These are phyloP conservation scores for Lynx canadensis DNA, from an alignment of 2,113 vertebrate genomes.

Conservation along the genomic window DNA sequence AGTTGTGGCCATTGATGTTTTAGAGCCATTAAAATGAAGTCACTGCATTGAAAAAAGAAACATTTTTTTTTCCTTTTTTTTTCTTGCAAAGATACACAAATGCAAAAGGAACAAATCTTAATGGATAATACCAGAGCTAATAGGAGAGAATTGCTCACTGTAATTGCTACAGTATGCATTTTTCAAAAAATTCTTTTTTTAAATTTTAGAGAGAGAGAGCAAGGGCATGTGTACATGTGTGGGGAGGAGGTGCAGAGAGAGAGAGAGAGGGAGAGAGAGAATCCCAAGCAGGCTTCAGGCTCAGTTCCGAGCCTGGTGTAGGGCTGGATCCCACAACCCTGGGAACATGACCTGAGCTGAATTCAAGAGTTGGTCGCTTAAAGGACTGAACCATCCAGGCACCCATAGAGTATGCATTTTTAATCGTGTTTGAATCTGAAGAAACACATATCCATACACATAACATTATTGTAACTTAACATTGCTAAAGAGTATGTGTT, in stretches of 20 bases:
- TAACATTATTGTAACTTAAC: not conserved
- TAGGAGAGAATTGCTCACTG: not conserved
- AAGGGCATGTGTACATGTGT: too few species aligned
- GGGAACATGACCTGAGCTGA: too few species aligned
- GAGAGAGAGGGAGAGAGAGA: too few species aligned
- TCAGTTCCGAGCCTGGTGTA: too few species aligned
- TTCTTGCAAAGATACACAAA: not conserved
- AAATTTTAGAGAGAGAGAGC: too few species aligned
- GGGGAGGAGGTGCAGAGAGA: too few species aligned
- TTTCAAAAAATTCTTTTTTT: not conserved
- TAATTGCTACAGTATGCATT: not conserved
- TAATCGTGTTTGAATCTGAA: not conserved
- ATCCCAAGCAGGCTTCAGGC: too few species aligned
- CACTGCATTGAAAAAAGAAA: not conserved
- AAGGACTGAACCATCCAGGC: too few species aligned
- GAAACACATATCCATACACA: not conserved
- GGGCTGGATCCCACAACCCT: too few species aligned
- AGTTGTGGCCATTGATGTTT: not conserved
- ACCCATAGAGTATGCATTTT: not conserved
- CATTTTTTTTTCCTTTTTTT: not conserved
- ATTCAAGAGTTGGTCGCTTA: too few species aligned
- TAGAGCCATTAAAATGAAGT: not conserved
- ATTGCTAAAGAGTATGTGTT: not conserved
- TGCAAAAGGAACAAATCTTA: not conserved
- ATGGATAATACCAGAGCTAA: not conserved